These are phyloP conservation scores for Neostethus bicornis DNA, from an alignment of 2,797 vertebrate species.

Conservation along the genomic window DNA sequence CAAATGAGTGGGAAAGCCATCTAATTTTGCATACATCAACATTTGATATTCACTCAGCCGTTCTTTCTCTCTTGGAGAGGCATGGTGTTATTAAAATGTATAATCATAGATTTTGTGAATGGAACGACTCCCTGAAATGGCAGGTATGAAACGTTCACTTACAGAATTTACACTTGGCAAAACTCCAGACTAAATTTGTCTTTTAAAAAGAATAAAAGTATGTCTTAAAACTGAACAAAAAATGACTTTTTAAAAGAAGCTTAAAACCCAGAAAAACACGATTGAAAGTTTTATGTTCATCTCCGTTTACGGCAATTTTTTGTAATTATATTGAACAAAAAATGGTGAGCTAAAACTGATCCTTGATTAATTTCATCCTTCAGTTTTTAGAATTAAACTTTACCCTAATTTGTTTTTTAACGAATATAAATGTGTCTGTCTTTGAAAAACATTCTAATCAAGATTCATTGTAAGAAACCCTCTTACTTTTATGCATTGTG, in stretches of 20 bases:
- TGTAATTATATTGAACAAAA: constrained; percentile 8
- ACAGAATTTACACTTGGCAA: constrained; percentile 48
- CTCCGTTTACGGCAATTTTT: constrained; percentile 10
- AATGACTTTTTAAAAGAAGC: constrained; percentile 30
- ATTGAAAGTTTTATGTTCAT: constrained; percentile 18
- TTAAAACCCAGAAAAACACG: constrained; percentile 32
- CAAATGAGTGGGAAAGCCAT: constrained; percentile 74
- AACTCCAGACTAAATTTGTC: constrained; percentile 46
- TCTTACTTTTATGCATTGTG: constrained; percentile 38
- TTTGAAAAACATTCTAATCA: constrained; percentile 47
- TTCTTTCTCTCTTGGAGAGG: constrained; percentile 59
- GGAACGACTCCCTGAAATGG: constrained; percentile 63
- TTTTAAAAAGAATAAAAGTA: constrained; percentile 46
- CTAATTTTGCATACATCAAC: constrained; percentile 73
- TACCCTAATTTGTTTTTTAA: constrained; percentile 24
- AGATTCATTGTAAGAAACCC: constrained; percentile 9
- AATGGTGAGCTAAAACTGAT: too few species aligned
- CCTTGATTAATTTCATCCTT: constrained; percentile 34
- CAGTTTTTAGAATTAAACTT: constrained; percentile 34
- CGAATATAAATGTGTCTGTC: constrained; percentile 51
- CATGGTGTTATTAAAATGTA: constrained; percentile 78
- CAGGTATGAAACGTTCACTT: constrained; percentile 69
- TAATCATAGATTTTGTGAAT: constrained; percentile 81
- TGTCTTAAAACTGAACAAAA: constrained; percentile 16
- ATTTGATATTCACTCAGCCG: constrained; percentile 71